Base-by-base conservation (phyloP, 2,888 invertebrate genomes). In the Spisula solida region DNA sequence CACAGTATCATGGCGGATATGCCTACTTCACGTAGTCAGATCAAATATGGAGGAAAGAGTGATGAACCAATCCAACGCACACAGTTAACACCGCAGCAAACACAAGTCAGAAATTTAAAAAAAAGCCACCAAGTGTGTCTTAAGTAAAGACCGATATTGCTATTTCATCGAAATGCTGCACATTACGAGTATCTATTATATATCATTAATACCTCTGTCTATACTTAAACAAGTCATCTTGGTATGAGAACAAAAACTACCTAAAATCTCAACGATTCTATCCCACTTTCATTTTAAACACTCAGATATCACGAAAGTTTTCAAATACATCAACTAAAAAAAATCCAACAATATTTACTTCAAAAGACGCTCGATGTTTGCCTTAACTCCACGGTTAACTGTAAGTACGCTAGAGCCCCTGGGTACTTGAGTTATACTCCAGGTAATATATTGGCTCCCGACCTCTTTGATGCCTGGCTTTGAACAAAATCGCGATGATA, bases 401-500 rank as follows among this genome's bases (percentile, higher is more conserved):
- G n/a, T 48, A 41, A 87, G 87, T 83, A 60, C 47, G 18, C 47
- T 2, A 47, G 82, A 51, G 29, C 56, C 56, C 56, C 47, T 34
- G 51, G 79, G 55, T 79, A 60, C 88, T 87, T 66, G 81, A 87
- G 84, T 84, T 70, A 81, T 75, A 60, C 55, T 70, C 51, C 48
- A 51, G 34, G 84, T 86, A 86, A 90, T 86, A 90, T 90, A 88
- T 92, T 88, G 90, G 89, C 86, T 87, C 90, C 81, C 85, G 60
- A 51, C 78, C 66, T 82, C 92, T 92, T 90, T 92, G 92, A 92
- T 89, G 89, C 78, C 79, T n/a, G 55, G 29, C 83, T 85, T 87
- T 90, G 82, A 87, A 88, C 79, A 86, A 88, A 88, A 79, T 90
- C 89, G 79, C 89, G 78, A 56, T 48, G 85, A 87, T 91, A 91